Evolutionary conservation across 2,113 vertebrate genomes (phyloP).

Genomic region (Lucifuga dentata): DNA sequence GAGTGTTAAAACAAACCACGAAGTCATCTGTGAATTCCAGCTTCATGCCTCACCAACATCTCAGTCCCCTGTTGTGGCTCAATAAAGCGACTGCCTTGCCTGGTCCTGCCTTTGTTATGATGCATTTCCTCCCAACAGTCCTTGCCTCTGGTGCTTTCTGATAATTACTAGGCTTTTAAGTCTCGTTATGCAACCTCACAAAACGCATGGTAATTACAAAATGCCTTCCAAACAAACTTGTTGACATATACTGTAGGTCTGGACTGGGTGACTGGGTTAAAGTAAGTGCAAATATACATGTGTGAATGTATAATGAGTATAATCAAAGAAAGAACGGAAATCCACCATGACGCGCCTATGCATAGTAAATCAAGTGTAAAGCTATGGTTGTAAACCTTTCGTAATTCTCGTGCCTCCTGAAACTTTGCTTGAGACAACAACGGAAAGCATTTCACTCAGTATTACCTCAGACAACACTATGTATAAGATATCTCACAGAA

Average conservation of each 20-base stretch:
- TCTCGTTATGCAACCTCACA: constrained; percentile 3
- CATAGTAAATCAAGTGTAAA: constrained; percentile 4
- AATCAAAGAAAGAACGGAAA: neutral
- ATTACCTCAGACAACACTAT: neutral
- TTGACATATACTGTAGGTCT: neutral
- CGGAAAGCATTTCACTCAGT: constrained; percentile 4
- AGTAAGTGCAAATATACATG: neutral
- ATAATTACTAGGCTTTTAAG: constrained; percentile 43
- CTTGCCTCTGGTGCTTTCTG: constrained; percentile 17
- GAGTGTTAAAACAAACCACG: constrained; percentile 3
- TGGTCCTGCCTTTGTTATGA: constrained; percentile 34
- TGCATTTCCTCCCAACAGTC: constrained; percentile 32
- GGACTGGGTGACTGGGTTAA: neutral
- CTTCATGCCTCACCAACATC: constrained; percentile 13
- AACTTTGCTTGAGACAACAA: constrained; percentile 21
- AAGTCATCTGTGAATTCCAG: constrained; percentile 15
- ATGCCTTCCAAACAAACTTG: constrained; percentile 14
- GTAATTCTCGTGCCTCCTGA: neutral
- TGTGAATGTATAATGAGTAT: constrained; percentile 12
- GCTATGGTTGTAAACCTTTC: neutral
- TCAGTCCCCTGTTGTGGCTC: constrained; percentile 12
- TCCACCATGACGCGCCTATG: constrained; percentile 31
- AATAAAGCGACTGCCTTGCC: constrained; percentile 21
- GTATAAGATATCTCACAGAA: neutral
- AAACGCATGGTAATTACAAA: constrained; percentile 30